These are phyloP conservation scores for Bruchidius siliquastri DNA, from an alignment of 2,888 invertebrate genomes.

Conservation along the genomic window DNA sequence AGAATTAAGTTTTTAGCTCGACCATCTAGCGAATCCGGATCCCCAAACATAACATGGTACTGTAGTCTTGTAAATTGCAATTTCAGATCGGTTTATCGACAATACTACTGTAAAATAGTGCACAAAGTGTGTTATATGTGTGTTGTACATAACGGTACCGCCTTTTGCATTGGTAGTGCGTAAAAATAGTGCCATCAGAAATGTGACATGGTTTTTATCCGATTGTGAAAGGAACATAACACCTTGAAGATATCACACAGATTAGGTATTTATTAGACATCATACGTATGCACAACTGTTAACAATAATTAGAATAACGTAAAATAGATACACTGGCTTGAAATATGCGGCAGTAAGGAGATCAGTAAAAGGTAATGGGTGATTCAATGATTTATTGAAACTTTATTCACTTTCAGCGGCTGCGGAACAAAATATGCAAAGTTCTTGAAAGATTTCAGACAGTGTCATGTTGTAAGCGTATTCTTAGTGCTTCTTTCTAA, in stretches of 20 bases:
- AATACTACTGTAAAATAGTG: not conserved
- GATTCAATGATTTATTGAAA: not conserved
- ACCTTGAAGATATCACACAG: not conserved
- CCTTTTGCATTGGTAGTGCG: not conserved
- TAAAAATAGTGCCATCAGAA: not conserved
- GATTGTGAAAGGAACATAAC: not conserved
- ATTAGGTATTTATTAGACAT: not conserved
- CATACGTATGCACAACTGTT: not conserved
- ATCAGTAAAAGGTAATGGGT: too few relatives aligned
- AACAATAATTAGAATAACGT: not conserved
- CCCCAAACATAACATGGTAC: not conserved
- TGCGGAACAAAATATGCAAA: not conserved
- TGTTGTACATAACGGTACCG: not conserved
- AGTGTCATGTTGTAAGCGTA: too few relatives aligned
- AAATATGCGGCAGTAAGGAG: not conserved
- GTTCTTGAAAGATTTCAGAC: too few relatives aligned
- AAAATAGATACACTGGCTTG: not conserved
- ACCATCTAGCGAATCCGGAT: not conserved
- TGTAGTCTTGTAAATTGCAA: not conserved
- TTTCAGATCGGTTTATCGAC: not conserved
- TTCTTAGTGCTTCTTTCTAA: too few relatives aligned
- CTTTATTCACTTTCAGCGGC: not conserved
- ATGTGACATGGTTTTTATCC: not conserved
- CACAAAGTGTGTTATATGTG: not conserved
- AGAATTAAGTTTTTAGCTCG: not conserved